These are phyloP conservation scores for Tetranychus truncatus DNA, from an alignment of 2,888 invertebrate genomes.

Conservation along the genomic window DNA sequence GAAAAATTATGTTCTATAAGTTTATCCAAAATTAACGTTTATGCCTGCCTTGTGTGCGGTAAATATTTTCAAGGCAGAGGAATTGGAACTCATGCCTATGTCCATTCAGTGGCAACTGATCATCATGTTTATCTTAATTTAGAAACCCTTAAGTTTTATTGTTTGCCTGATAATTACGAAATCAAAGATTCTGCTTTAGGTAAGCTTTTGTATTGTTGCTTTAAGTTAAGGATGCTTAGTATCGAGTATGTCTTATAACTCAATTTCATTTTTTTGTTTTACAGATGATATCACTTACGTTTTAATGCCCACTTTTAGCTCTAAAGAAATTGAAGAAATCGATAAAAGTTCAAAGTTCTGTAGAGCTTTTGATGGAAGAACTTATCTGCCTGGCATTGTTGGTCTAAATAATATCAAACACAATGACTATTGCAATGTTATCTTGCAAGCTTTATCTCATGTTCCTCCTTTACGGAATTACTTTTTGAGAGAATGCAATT, in stretches of 20 bases:
- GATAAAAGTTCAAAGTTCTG: conserved; percentile 67
- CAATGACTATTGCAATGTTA: conserved; percentile 98
- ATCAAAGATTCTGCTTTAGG: conserved; percentile 92
- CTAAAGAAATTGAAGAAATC: conserved; percentile 57
- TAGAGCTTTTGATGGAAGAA: conserved; percentile 82
- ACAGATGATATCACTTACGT: conserved; percentile 46
- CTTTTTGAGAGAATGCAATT: conserved; percentile 82
- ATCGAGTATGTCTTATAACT: background rate
- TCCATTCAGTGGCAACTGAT: conserved; percentile 89
- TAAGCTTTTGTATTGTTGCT: conserved; percentile 32
- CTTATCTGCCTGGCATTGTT: conserved; percentile 92
- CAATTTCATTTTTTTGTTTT: no score
- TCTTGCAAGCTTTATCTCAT: conserved; percentile 81
- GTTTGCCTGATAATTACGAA: conserved; percentile 97
- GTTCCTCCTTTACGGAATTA: conserved; percentile 84
- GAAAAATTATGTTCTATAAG: conserved; percentile 97
- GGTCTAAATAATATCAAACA: conserved; percentile 98
- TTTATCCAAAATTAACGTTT: conserved; percentile 91
- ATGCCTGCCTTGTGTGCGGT: conserved; percentile 95
- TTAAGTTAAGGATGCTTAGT: no score
- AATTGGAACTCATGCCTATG: conserved; percentile 93
- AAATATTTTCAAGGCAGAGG: conserved; percentile 93
- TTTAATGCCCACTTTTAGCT: conserved; percentile 81
- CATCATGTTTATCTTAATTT: conserved; percentile 96
- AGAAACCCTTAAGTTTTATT: conserved; percentile 90